phyloP scores from a whole-genome alignment of 2,888 invertebrate species.

The Rapana venosa region DNA sequence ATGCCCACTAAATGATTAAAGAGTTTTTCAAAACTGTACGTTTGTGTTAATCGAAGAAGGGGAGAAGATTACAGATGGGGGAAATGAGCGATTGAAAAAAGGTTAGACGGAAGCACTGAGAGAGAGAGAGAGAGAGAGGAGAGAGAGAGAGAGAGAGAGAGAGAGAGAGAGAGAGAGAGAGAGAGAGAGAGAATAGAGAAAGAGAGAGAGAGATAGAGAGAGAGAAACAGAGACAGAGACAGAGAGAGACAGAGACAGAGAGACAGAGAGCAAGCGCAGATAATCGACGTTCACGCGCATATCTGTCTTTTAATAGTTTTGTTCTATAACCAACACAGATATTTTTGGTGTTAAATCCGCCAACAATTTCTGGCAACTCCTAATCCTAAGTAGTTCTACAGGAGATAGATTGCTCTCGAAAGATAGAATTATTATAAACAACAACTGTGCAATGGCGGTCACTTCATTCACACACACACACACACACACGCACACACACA shows the following conservation, averaged over 20 bases:
- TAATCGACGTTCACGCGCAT: background rate
- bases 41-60: no score
- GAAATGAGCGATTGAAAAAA: background rate
- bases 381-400: no score
- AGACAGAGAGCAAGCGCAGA: background rate
- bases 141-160: constrained; percentile 30
- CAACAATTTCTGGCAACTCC: background rate
- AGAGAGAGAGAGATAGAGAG: background rate
- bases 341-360: background rate
- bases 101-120: background rate
- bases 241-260: background rate
- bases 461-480: background rate
- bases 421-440: no score
- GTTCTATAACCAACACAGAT: background rate
- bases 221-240: background rate
- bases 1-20: no score
- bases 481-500: background rate
- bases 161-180: constrained; percentile 38
- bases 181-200: constrained; percentile 16
- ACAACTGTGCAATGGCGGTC: background rate
- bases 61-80: background rate
- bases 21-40: no score
- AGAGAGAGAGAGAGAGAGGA: constrained; percentile 23
- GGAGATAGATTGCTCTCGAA: no score
- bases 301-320: background rate